Evolutionary conservation across 2,888 invertebrate species (phyloP), one percentile per base, ranked within the genome.

Genomic region (Stenolophus ochropezus): DNA sequence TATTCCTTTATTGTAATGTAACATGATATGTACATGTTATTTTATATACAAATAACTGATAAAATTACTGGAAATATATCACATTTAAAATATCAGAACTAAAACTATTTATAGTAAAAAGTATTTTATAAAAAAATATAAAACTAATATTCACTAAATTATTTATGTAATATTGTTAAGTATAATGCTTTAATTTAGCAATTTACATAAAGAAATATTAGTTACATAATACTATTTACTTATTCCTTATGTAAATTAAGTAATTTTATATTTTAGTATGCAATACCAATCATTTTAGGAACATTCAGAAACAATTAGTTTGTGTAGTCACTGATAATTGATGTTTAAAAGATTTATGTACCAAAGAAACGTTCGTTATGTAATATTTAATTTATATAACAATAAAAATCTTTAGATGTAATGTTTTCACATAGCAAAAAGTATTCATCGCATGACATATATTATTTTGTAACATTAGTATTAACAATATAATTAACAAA

Each of bases 71-170:
- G 27, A 23, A 21, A 61, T 18, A 69, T 69, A 69, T 69, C 65
- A 69, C 65, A 69, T 20, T 33, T 69, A 33, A 33, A 69, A 33
- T 69, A 69, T 69, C 65, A 65, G 18, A 65, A 14, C 16, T 65
- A 65, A 21, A 51, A 51, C 18, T 51, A 51, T 51, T 51, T 21
- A 56, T 56, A 56, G 56, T 56, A 21, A 6, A 25, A 16, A 51
- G 14, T 51, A 51, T 56, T 61, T n/a, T 11, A 61, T 25, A 61
- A 61, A 61, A 61, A 25, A 16, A 51, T 42, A 51, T 51, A 51
- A 61, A 21, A 61, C 20, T 21, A 56, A 1, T 61, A 61, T 25
- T 61, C 20, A 56, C 23, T 61, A 23, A 61, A 11, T 25, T 61
- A 61, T 23, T 61, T 61, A 61, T 14, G 25, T 61, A 61, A 1